Percentiles rank a stretch among this genome's conserved stretches.
Conservation (phyloP, 2,888 invertebrate genomes). For the Lagria hirta region DNA sequence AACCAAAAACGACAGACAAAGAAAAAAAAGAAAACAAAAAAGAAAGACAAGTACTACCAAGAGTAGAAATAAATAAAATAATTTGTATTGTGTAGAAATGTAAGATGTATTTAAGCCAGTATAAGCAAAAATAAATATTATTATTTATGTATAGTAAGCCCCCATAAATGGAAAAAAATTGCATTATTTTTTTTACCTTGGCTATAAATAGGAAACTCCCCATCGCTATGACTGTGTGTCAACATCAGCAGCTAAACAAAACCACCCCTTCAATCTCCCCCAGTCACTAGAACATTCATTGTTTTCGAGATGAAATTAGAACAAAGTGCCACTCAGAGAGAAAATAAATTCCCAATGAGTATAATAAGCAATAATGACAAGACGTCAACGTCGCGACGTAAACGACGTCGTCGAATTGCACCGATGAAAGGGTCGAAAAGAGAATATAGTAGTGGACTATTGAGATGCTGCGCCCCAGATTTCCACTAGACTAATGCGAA, state of each 20-base stretch:
- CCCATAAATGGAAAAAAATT: too few species aligned
- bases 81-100: too few species aligned
- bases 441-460: not conserved
- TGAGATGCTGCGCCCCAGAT: slow-evolving; percentile 14
- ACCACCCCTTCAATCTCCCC: slow-evolving; percentile 2
- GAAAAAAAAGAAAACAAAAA: too few species aligned
- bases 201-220: slow-evolving; percentile 80
- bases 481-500: slow-evolving; percentile 9
- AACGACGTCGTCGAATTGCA: slow-evolving; percentile 11
- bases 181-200: slow-evolving; percentile 70
- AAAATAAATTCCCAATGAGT: too few species aligned
- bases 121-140: too few species aligned
- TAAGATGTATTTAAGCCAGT: too few species aligned
- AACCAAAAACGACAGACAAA: too few species aligned
- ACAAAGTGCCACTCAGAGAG: not conserved
- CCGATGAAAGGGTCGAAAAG: slow-evolving; percentile 20
- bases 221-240: slow-evolving; percentile 83
- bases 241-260: slow-evolving; percentile 60
- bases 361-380: not conserved
- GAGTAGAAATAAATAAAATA: too few species aligned
- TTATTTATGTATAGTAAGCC: too few species aligned
- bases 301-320: slow-evolving; percentile 1
- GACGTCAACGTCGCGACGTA: slow-evolving; percentile 17
- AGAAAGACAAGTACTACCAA: too few species aligned
- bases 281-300: slow-evolving; percentile 11